Conservation (phyloP, 1,140 invertebrate genomes). For the Frieseomelitta varia region DNA sequence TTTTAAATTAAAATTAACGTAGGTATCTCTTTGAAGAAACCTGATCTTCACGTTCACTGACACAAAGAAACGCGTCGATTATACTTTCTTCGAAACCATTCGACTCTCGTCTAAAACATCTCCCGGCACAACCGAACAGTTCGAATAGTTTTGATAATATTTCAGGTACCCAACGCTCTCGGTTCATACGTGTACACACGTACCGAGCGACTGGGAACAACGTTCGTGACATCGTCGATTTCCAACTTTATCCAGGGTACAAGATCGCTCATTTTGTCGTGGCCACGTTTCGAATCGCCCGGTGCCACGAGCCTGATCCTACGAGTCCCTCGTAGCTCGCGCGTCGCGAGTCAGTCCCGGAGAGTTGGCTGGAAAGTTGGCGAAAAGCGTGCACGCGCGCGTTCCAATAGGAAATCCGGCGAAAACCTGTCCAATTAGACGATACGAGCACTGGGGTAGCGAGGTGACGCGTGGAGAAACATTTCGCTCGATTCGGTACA, state of each 20-base stretch:
- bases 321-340: neutral
- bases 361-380: neutral
- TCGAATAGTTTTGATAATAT: too few species aligned
- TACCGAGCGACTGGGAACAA: neutral
- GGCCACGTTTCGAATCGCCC: neutral
- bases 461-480: slow-evolving; percentile 14
- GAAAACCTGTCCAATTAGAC: slow-evolving; percentile 15
- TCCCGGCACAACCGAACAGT: too few species aligned
- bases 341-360: neutral
- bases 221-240: neutral
- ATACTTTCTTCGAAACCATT: too few species aligned
- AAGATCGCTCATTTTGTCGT: neutral
- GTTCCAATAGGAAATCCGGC: slow-evolving; percentile 7
- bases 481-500: slow-evolving; percentile 21
- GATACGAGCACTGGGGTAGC: neutral
- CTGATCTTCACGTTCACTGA: too few species aligned
- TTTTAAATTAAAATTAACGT: too few species aligned
- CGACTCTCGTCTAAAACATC: too few species aligned
- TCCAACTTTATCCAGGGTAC: neutral
- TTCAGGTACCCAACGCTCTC: too few species aligned
- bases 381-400: neutral
- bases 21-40: too few species aligned
- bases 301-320: neutral
- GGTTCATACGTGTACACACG: too few species aligned
- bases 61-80: too few species aligned